A percentile compares a stretch with the other conserved stretches of the same genome.
These are phyloP conservation scores for Chloropsis cyanopogon DNA, from an alignment of 2,113 vertebrate genomes.

Conservation along the genomic window DNA sequence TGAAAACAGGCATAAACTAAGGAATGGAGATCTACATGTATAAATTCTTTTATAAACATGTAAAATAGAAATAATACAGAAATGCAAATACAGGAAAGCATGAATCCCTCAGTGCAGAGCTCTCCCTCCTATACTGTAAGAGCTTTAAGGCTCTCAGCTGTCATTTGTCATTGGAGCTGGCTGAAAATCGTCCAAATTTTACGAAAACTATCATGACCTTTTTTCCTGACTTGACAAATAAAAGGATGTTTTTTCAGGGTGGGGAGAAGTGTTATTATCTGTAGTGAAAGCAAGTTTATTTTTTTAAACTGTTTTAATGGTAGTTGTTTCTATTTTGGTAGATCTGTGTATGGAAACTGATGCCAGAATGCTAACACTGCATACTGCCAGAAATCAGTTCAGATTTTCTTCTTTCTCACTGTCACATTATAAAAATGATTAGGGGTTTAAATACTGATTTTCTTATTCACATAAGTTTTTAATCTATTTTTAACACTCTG, in stretches of 20 bases:
- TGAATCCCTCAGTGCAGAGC: background rate
- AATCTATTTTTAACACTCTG: slow-evolving; percentile 20
- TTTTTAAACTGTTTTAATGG: slow-evolving; percentile 11
- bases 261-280: slow-evolving; percentile 50
- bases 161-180: background rate
- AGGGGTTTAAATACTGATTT: background rate
- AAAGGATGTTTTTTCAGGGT: slow-evolving; percentile 43
- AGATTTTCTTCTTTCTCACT: background rate
- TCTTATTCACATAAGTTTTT: background rate
- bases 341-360: slow-evolving; percentile 33
- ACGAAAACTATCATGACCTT: slow-evolving; percentile 35
- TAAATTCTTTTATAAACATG: background rate
- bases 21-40: background rate
- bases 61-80: background rate
- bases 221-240: slow-evolving; percentile 49
- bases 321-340: slow-evolving; percentile 48
- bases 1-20: background rate
- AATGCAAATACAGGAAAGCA: background rate
- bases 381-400: slow-evolving; percentile 1
- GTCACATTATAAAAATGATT: background rate
- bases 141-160: background rate
- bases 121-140: background rate
- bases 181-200: slow-evolving; percentile 28
- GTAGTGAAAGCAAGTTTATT: slow-evolving; percentile 45
- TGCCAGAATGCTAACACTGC: slow-evolving; percentile 46